These are phyloP conservation scores for Heliconius melpomene DNA, from an alignment of 1,140 invertebrate species.

Conservation along the genomic window DNA sequence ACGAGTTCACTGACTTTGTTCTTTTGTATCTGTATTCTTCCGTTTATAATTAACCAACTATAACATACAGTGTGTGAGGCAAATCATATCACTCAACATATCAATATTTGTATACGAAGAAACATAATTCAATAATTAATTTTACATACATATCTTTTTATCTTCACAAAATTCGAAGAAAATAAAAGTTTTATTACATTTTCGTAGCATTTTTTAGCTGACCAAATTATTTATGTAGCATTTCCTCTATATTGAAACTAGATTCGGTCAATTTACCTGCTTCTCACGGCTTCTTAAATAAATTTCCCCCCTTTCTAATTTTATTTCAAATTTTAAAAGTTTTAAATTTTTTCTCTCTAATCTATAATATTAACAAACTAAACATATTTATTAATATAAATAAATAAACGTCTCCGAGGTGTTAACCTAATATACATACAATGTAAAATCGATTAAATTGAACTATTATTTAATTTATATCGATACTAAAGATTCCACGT, in stretches of 20 bases:
- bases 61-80: neutral
- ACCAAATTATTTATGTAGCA: neutral
- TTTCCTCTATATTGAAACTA: too few species aligned
- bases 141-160: too few species aligned
- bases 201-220: too few species aligned
- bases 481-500: conserved; percentile 12
- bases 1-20: neutral
- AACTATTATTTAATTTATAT: neutral
- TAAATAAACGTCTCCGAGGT: neutral
- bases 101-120: too few species aligned
- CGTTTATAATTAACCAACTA: neutral
- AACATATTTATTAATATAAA: neutral
- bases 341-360: neutral
- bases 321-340: neutral
- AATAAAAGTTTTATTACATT: too few species aligned
- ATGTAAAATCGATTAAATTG: neutral
- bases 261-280: neutral
- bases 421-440: neutral
- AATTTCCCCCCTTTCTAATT: neutral
- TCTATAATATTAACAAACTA: neutral
- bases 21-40: neutral
- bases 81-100: too few species aligned
- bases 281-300: neutral
- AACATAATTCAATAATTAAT: too few species aligned
- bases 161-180: too few species aligned